Conservation (phyloP, 2,113 vertebrate genomes). For the Myiozetetes cayanensis region DNA sequence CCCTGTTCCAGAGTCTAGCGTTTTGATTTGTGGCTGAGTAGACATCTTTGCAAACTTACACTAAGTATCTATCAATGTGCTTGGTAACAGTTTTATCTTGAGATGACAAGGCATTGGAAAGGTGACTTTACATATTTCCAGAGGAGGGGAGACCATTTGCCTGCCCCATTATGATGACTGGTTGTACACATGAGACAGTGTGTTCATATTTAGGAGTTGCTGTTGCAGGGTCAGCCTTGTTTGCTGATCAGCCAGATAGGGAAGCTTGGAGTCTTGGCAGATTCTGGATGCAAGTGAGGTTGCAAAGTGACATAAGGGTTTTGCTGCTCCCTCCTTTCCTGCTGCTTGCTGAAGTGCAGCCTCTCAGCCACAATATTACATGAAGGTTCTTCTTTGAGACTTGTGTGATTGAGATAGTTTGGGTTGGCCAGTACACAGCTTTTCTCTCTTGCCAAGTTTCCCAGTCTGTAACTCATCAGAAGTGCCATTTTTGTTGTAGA, state of each 20-base stretch:
- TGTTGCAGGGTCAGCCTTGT: neutral
- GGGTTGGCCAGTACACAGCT: neutral
- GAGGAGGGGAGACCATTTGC: neutral
- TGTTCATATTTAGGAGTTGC: neutral
- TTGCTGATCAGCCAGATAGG: neutral
- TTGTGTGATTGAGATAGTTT: neutral
- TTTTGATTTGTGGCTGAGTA: neutral
- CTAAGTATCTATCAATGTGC: accelerated
- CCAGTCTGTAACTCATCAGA: neutral
- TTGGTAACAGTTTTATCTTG: neutral
- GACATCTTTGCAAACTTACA: neutral
- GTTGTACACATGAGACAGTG: accelerated
- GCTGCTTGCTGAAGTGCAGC: neutral
- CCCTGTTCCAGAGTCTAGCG: neutral
- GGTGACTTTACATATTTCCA: accelerated
- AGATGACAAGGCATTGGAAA: neutral
- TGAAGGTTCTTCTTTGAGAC: neutral
- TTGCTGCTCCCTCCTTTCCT: neutral
- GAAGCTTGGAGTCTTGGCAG: neutral
- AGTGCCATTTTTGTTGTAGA: neutral
- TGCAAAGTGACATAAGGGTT: neutral
- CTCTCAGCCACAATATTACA: neutral
- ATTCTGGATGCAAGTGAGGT: neutral
- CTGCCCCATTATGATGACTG: neutral
- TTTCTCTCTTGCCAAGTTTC: neutral